A percentile compares a stretch with the other conserved stretches of the same genome.
Evolutionary conservation across 2,797 vertebrate genomes (phyloP).

Genomic region (Oreochromis grahami): DNA sequence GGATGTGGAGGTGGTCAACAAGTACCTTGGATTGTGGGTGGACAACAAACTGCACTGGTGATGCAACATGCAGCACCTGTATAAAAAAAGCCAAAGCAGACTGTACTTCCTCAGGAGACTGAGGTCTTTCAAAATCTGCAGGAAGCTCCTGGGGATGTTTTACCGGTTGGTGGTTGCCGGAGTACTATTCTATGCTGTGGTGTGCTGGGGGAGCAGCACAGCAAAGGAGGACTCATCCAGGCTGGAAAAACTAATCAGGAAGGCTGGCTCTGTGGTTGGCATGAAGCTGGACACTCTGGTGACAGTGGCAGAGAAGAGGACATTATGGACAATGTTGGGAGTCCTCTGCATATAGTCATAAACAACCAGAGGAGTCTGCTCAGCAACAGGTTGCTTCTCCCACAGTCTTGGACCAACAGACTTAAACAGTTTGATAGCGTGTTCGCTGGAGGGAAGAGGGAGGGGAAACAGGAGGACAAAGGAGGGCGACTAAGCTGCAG

Average conservation of each 20-base stretch:
- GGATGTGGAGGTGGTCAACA: neutral
- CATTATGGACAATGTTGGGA: neutral
- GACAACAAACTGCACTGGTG: neutral
- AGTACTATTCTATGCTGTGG: neutral
- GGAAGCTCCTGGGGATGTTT: neutral
- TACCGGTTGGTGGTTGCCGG: neutral
- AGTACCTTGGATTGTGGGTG: neutral
- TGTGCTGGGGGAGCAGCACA: neutral
- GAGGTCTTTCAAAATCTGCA: neutral
- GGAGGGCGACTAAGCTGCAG: neutral
- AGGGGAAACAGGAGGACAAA: neutral
- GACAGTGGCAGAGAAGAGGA: neutral
- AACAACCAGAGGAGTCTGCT: neutral
- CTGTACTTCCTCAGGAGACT: neutral
- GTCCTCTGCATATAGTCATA: neutral
- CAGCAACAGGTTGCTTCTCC: neutral
- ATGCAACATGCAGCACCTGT: neutral
- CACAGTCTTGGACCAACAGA: neutral
- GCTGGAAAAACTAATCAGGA: neutral
- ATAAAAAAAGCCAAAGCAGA: no score
- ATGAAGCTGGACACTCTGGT: neutral
- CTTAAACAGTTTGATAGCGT: neutral
- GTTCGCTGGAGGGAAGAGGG: neutral
- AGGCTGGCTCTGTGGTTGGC: neutral
- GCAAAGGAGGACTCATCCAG: neutral